Conservation (phyloP, 2,797 vertebrate species). For the Phrynocephalus guinanensis region DNA sequence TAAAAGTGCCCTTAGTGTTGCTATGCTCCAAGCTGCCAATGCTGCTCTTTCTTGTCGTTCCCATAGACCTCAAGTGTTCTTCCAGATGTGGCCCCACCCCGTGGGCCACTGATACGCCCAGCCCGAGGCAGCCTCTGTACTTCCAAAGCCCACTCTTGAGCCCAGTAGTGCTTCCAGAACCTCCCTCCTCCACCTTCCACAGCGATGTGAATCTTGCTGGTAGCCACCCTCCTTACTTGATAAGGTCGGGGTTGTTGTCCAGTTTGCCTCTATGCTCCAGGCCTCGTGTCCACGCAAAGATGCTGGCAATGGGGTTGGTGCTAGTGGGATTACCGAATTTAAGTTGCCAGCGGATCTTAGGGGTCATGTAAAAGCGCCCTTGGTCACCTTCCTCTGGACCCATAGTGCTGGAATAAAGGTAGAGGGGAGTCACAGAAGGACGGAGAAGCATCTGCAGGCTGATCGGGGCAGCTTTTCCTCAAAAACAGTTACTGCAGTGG, state of each 20-base stretch:
- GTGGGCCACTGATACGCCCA: background rate
- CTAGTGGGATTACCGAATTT: conserved; percentile 95
- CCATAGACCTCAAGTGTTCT: rapidly evolving
- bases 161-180: background rate
- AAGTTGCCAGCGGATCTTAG: too few relatives aligned
- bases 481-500: too few relatives aligned
- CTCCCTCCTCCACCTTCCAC: rapidly evolving
- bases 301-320: conserved; percentile 98
- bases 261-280: conserved; percentile 96
- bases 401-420: background rate
- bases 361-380: too few relatives aligned
- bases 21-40: too few relatives aligned
- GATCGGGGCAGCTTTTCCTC: background rate
- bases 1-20: background rate
- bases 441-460: too few relatives aligned
- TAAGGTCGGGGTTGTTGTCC: conserved; percentile 90
- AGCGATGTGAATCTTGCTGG: rapidly evolving
- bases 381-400: too few relatives aligned
- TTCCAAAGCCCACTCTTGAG: background rate
- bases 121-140: background rate
- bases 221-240: conserved; percentile 80
- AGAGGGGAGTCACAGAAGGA: background rate
- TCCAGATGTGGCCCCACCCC: background rate
- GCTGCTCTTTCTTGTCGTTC: too few relatives aligned
- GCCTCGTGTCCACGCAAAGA: conserved; percentile 97